Percentiles rank a stretch among this genome's conserved stretches.
phyloP scores from a whole-genome alignment of 2,888 invertebrate species.

The Alviniconcha strummeri region DNA sequence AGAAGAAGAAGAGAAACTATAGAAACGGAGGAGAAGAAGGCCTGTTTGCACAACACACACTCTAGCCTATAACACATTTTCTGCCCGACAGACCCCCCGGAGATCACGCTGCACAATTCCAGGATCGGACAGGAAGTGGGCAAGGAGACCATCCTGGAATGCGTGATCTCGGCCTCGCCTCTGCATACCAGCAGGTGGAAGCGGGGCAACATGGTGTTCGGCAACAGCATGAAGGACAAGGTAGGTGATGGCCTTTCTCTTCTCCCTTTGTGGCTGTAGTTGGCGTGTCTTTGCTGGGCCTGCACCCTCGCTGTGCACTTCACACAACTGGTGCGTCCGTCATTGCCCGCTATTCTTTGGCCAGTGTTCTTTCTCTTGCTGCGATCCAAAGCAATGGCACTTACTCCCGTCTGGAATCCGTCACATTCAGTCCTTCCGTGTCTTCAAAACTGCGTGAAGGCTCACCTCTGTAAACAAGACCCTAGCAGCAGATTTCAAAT shows the following conservation, averaged over 20 bases:
- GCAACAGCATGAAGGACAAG: neutral
- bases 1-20: neutral
- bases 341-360: no score
- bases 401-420: no score
- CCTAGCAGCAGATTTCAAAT: no score
- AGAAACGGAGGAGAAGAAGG: neutral
- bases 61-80: neutral
- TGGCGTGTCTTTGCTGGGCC: no score
- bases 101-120: constrained; percentile 58
- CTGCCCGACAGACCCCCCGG: constrained; percentile 57
- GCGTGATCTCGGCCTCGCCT: constrained; percentile 65
- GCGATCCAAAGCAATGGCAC: no score
- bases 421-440: no score
- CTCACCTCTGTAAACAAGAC: no score
- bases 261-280: no score
- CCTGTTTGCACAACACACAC: neutral
- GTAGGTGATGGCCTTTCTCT: neutral
- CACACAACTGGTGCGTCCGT: no score
- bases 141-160: constrained; percentile 67
- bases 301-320: no score
- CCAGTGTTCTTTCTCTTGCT: no score
- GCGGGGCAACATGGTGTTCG: constrained; percentile 37
- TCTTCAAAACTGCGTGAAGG: no score
- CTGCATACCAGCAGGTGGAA: constrained; percentile 60
- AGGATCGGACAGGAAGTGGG: constrained; percentile 62